phyloP scores from a whole-genome alignment of 2,888 invertebrate species.

The Nesidiocoris tenuis region DNA sequence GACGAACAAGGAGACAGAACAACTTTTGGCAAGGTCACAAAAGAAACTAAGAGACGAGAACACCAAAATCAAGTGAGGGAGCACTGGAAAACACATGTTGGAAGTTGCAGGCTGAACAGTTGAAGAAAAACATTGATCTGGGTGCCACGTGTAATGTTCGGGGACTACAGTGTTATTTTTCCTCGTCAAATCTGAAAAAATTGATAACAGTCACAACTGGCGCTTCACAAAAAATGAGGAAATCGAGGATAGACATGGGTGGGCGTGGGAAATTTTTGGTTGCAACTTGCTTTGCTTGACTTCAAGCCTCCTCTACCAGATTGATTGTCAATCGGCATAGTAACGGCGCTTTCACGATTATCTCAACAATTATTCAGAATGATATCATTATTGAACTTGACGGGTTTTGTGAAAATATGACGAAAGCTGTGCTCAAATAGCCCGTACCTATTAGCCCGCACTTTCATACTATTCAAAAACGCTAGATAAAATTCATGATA shows the following conservation, averaged over 20 bases:
- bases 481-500: too few species aligned
- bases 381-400: too few species aligned
- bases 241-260: not conserved
- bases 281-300: not conserved
- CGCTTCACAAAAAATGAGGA: not conserved
- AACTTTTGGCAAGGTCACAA: not conserved
- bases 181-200: conserved; percentile 39
- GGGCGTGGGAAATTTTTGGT: not conserved
- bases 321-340: too few species aligned
- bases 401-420: too few species aligned
- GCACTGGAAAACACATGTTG: conserved; percentile 20
- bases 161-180: conserved; percentile 28
- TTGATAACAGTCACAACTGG: not conserved
- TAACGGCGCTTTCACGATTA: too few species aligned
- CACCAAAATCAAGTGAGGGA: conserved; percentile 12
- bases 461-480: too few species aligned
- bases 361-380: too few species aligned
- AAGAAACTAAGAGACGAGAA: conserved; percentile 1
- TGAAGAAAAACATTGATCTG: conserved; percentile 13
- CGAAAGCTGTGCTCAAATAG: too few species aligned
- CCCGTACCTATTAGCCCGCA: too few species aligned
- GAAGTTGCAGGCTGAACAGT: conserved; percentile 31
- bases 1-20: conserved; percentile 17
- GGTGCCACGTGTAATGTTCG: conserved; percentile 24
- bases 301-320: too few species aligned